Conservation (phyloP, 92 coral and sea anemone genomes). For the Meandrina meandrites region DNA sequence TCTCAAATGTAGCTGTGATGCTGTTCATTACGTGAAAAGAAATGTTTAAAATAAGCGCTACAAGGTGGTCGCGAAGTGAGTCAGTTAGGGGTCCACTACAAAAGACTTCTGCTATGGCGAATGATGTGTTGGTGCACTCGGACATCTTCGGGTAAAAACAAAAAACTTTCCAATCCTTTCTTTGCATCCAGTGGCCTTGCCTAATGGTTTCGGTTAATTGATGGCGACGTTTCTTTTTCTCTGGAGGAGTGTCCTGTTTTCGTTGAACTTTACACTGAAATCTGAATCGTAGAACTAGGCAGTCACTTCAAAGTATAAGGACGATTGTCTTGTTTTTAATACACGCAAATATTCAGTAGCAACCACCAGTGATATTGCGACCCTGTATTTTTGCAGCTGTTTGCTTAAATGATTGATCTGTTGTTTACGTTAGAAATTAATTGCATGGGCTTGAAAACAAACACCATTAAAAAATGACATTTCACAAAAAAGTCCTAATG, state of each 20-base stretch:
- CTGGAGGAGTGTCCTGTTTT: not conserved
- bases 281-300: not conserved
- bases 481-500: no score
- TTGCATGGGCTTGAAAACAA: no score
- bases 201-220: not conserved
- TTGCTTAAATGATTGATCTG: not conserved
- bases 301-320: not conserved
- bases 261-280: not conserved
- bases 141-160: not conserved
- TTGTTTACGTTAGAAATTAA: not conserved
- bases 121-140: not conserved
- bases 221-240: not conserved
- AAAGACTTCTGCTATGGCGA: not conserved
- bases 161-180: no score
- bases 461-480: no score
- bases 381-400: not conserved
- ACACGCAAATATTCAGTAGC: not conserved
- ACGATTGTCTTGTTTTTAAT: not conserved
- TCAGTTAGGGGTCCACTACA: not conserved
- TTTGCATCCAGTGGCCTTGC: not conserved
- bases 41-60: not conserved
- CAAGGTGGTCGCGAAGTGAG: not conserved
- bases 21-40: conserved; percentile 4
- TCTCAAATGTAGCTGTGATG: conserved; percentile 7
- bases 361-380: not conserved